These are phyloP conservation scores for Pseudomyrmex flavicornis DNA, from an alignment of 1,140 invertebrate genomes.

Conservation along the genomic window DNA sequence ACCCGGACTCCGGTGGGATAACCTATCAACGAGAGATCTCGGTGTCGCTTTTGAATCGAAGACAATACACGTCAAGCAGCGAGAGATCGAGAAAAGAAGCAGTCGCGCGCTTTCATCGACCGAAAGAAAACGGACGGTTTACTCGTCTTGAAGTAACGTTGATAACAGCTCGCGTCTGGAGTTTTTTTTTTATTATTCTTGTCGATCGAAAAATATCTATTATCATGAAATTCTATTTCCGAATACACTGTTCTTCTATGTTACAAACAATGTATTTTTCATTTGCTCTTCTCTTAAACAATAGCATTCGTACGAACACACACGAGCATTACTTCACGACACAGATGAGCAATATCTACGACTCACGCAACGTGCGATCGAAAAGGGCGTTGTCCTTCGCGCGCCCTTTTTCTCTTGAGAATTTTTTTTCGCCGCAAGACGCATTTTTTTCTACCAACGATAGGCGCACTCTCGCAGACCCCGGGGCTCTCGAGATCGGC, in stretches of 20 bases:
- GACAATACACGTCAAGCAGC: slow-evolving; percentile 70
- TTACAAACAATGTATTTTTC: too few relatives aligned
- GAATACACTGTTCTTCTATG: too few relatives aligned
- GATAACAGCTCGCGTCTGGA: slow-evolving; percentile 40
- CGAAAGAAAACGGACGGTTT: slow-evolving; percentile 59
- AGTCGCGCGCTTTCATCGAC: slow-evolving; percentile 65
- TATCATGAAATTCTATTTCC: background rate
- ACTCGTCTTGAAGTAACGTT: slow-evolving; percentile 60
- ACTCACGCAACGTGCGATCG: slow-evolving; percentile 36
- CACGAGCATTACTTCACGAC: background rate
- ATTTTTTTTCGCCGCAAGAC: slow-evolving; percentile 63
- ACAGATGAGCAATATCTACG: background rate
- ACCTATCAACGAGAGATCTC: slow-evolving; percentile 67
- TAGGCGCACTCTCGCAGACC: slow-evolving; percentile 43
- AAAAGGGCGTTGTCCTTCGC: slow-evolving; percentile 30
- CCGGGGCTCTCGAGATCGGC: slow-evolving; percentile 64
- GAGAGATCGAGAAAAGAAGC: slow-evolving; percentile 61
- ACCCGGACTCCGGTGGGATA: slow-evolving; percentile 64
- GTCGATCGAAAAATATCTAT: background rate
- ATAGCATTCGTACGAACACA: background rate
- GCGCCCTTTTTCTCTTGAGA: slow-evolving; percentile 57
- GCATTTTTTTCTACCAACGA: slow-evolving; percentile 58
- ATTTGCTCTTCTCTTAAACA: background rate
- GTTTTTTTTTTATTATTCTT: slow-evolving; percentile 33
- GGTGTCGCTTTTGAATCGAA: slow-evolving; percentile 71